Base-by-base conservation (phyloP, 2,888 invertebrate species). In the Acronicta alni region DNA sequence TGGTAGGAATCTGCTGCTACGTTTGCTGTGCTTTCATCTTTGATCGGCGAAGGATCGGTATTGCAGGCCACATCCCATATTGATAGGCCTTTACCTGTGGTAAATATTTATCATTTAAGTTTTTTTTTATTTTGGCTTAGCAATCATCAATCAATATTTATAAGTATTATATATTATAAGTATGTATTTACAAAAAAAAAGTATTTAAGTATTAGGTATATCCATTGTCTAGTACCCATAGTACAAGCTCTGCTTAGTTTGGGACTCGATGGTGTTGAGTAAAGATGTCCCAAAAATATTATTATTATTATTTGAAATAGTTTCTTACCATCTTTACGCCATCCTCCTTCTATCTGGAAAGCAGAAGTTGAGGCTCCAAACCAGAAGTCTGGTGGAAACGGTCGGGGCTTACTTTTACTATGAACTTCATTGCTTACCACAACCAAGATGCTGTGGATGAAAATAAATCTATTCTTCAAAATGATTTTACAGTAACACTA, bases 1-100 rank as follows among this genome's bases (percentile, higher is more conserved):
- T 96, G 92, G 82, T 96, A 96, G 12, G 96, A 96, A 81, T 97
- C 95, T 32, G 96, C 95, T 0, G 97, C 95, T 0, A 95, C 82
- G 68, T 97, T 96, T 0, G 95, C 97, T 2, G 71, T 84, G 59
- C 80, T 85, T 0, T 69, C 75, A 42, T 90, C 90, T 53, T 64
- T 74, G 17, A 90, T 82, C 2, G 80, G 84, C 0, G 85, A 85
- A 0, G 82, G 83, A 0, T 82, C 55, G 12, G 32, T 57, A 66
- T 91, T 91, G 0, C 84, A 79, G 0, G 79, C 75, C 2, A 83
- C 57, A 72, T 96, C 96, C 95, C 95, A 96, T 61, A 95, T 94
- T 66, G 94, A 96, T 67, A 89, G 83, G 0, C 94, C 91, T 87
- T 96, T 96, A 12, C 95, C 96, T 96, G 63, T 37, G 20, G 73